These are phyloP conservation scores for Bostrychus sinensis DNA, from an alignment of 2,113 vertebrate genomes.

Conservation along the genomic window DNA sequence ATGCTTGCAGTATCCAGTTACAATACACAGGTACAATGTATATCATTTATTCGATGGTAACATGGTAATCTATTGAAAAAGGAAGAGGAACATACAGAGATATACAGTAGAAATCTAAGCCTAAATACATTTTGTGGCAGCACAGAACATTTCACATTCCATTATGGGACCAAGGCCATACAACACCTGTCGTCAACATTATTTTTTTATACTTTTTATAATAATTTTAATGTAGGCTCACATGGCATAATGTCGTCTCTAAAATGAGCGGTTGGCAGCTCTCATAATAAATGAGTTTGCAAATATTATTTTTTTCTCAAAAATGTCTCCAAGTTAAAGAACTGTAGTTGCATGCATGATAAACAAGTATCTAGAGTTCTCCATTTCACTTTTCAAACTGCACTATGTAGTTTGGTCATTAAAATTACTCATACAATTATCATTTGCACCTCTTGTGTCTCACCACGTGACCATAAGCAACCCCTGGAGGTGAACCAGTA, in stretches of 20 bases:
- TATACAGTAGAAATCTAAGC: constrained; percentile 77
- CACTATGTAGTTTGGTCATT: constrained; percentile 15
- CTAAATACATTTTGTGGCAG: constrained; percentile 80
- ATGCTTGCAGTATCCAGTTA: constrained; percentile 38
- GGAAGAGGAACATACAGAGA: constrained; percentile 73
- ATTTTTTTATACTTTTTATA: constrained; percentile 26
- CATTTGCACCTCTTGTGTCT: constrained; percentile 18
- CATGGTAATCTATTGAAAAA: constrained; percentile 72
- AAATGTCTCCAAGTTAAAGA: constrained; percentile 37
- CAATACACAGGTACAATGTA: constrained; percentile 62
- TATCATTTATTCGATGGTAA: constrained; percentile 74
- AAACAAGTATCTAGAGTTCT: constrained; percentile 53
- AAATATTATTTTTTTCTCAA: constrained; percentile 20
- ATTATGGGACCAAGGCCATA: constrained; percentile 77
- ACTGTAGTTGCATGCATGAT: constrained; percentile 67
- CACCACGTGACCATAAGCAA: constrained; percentile 12
- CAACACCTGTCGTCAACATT: constrained; percentile 56
- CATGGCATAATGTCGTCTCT: constrained; percentile 56
- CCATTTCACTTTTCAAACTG: constrained; percentile 16
- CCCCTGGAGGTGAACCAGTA: neutral
- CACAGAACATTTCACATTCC: constrained; percentile 80
- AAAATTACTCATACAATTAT: constrained; percentile 19
- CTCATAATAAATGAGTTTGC: constrained; percentile 39
- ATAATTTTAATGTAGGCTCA: constrained; percentile 53
- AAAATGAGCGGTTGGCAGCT: constrained; percentile 58